Evolutionary conservation across 2,113 vertebrate species (phyloP).

Genomic region (Hemichromis elongatus): DNA sequence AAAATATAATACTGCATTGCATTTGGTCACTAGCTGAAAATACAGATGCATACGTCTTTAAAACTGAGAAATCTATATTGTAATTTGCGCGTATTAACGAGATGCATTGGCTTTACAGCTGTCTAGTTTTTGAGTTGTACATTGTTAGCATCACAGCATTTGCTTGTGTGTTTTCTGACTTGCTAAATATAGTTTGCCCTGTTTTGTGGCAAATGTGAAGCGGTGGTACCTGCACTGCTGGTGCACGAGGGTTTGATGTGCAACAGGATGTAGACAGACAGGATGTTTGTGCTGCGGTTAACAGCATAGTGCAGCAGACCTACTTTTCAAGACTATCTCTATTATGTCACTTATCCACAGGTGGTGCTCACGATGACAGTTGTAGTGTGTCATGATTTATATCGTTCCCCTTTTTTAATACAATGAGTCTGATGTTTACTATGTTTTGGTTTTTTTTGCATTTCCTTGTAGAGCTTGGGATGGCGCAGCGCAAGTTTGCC

Average conservation of each 20-base stretch:
- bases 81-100: neutral
- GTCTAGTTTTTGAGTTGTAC: neutral
- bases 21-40: neutral
- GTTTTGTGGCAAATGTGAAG: neutral
- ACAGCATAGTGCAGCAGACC: neutral
- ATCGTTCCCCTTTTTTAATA: neutral
- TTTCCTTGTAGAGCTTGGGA: slow-evolving; percentile 80
- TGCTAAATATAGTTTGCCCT: neutral
- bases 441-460: neutral
- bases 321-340: neutral
- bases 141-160: neutral
- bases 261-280: slow-evolving; percentile 44
- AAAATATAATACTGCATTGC: neutral
- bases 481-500: slow-evolving; percentile 93
- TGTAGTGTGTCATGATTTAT: neutral
- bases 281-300: slow-evolving; percentile 53
- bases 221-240: neutral
- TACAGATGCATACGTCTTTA: neutral
- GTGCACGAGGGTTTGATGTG: neutral
- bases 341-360: neutral
- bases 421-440: neutral
- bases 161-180: neutral
- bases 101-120: neutral
- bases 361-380: neutral
- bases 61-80: neutral